A percentile compares a stretch with the other conserved stretches of the same genome.
Conservation (phyloP, 2,888 invertebrate species). For the Hirtodrosophila histrioides region DNA sequence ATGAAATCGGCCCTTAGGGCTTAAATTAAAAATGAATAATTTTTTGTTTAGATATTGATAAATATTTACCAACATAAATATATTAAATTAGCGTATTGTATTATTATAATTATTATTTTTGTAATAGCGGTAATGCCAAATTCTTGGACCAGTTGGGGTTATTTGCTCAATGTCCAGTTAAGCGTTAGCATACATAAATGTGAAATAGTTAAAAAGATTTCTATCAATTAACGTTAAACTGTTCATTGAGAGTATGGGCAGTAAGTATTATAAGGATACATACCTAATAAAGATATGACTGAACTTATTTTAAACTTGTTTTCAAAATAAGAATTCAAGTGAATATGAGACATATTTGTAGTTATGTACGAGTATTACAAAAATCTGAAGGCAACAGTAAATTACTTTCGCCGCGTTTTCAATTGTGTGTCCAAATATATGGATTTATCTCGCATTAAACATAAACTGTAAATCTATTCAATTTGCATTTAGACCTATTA, state of each 20-base stretch:
- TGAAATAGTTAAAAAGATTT: background rate
- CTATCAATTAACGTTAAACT: background rate
- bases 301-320: too few species aligned
- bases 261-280: background rate
- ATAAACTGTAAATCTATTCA: background rate
- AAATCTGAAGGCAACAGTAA: constrained; percentile 18
- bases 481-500: background rate
- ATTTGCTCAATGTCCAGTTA: constrained; percentile 1
- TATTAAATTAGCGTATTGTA: too few species aligned
- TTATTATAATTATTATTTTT: too few species aligned
- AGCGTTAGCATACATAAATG: too few species aligned
- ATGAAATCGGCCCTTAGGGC: too few species aligned
- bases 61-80: too few species aligned
- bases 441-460: constrained; percentile 3
- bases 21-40: too few species aligned
- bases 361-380: background rate
- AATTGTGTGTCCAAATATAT: constrained; percentile 70
- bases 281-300: background rate
- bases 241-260: background rate
- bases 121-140: too few species aligned
- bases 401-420: constrained; percentile 45
- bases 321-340: too few species aligned
- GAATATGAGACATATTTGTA: background rate
- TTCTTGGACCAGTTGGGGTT: background rate
- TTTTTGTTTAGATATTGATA: too few species aligned